Percentiles rank a stretch among this genome's conserved stretches.
Conservation (phyloP, 2,888 invertebrate genomes). For the Chromoteleia sp. region DNA sequence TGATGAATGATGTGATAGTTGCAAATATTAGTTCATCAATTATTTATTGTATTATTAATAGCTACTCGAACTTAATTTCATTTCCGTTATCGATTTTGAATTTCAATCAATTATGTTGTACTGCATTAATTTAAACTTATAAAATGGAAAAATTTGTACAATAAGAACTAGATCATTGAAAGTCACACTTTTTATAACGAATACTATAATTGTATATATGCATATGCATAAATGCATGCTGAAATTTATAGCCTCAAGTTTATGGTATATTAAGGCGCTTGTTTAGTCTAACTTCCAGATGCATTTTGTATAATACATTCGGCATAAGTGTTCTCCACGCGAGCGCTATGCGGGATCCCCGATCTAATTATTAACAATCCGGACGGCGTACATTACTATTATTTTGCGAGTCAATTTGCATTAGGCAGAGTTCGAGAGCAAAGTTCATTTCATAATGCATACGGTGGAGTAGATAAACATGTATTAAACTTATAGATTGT, state of each 20-base stretch:
- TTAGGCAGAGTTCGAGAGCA: constrained; percentile 16
- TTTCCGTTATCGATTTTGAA: too few relatives aligned
- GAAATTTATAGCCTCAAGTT: constrained; percentile 29
- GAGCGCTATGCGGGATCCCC: constrained; percentile 14
- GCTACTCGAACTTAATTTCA: too few relatives aligned
- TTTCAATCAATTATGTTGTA: too few relatives aligned
- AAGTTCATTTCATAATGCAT: constrained; percentile 40
- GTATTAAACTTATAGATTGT: constrained; percentile 38
- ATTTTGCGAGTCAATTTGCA: constrained; percentile 33
- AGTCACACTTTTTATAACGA: too few relatives aligned
- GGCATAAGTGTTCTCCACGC: constrained; percentile 31
- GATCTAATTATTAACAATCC: constrained; percentile 33
- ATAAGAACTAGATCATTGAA: too few relatives aligned
- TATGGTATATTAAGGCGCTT: constrained; percentile 21
- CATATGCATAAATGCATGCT: constrained; percentile 30
- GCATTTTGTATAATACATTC: constrained; percentile 30
- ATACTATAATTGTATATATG: too few relatives aligned
- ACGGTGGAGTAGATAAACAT: constrained; percentile 33
- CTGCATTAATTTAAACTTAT: too few relatives aligned
- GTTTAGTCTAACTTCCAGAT: constrained; percentile 1
- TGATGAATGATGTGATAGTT: too few relatives aligned
- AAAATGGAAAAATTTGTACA: too few relatives aligned
- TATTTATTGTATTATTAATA: too few relatives aligned
- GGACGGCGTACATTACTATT: constrained; percentile 2
- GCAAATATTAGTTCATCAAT: too few relatives aligned